A percentile compares a stretch with the other conserved stretches of the same genome.
Conservation (phyloP, 2,113 vertebrate species). For the Opisthocomus hoazin region DNA sequence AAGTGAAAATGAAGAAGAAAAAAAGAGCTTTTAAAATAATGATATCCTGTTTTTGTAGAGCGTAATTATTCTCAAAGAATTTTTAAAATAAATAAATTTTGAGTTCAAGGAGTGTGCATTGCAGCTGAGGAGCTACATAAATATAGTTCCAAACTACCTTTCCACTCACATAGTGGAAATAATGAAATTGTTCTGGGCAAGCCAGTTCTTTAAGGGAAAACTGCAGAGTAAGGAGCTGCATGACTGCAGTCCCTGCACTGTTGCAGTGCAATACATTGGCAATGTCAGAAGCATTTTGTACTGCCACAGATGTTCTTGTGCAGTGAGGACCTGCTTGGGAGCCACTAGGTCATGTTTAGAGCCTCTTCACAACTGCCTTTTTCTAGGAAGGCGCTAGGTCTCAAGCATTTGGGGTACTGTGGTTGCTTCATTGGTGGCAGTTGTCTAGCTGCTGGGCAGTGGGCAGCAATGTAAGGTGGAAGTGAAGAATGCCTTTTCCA, state of each 20-base stretch:
- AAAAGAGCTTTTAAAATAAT: neutral
- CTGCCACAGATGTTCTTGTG: neutral
- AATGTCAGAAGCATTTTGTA: neutral
- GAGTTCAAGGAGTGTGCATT: neutral
- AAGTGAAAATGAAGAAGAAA: neutral
- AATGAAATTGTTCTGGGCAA: neutral
- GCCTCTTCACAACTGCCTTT: neutral
- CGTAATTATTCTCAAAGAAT: neutral
- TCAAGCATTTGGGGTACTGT: neutral
- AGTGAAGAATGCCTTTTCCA: neutral
- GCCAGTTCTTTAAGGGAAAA: neutral
- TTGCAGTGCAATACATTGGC: neutral
- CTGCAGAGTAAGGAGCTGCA: neutral
- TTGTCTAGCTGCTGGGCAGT: neutral
- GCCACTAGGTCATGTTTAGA: neutral
- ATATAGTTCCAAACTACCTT: neutral
- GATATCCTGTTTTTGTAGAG: neutral
- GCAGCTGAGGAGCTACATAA: neutral
- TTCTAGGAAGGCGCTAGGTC: neutral
- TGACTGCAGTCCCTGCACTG: rapidly evolving
- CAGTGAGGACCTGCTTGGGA: neutral
- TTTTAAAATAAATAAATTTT: neutral
- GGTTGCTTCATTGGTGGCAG: neutral
- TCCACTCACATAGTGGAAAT: neutral
- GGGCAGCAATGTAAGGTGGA: neutral